Evolutionary conservation across 2,113 vertebrate genomes (phyloP).

Genomic region (Neotoma lepida): DNA sequence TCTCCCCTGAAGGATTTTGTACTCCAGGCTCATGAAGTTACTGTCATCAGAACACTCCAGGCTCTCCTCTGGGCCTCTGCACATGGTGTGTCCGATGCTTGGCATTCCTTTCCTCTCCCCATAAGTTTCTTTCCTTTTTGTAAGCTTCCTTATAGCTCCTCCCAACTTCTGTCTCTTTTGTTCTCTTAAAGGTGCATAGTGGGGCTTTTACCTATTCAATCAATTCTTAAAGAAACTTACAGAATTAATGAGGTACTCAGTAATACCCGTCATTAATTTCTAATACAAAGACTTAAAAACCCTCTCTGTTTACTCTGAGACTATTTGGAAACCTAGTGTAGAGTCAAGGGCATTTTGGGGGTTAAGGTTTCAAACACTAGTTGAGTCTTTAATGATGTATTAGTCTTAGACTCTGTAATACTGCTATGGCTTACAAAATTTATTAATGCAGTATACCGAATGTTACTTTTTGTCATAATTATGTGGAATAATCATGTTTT

Average conservation of each 20-base stretch:
- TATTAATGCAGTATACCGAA: constrained; percentile 24
- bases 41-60: background rate
- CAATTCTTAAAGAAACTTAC: constrained; percentile 25
- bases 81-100: background rate
- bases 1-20: background rate
- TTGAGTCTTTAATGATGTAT: constrained; percentile 8
- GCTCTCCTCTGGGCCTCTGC: background rate
- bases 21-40: background rate
- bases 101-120: constrained; percentile 1
- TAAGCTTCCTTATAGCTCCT: background rate
- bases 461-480: constrained; percentile 56
- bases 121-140: constrained; percentile 14
- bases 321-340: constrained; percentile 34
- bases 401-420: background rate
- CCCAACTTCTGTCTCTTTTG: background rate
- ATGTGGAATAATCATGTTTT: constrained; percentile 62
- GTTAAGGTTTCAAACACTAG: constrained; percentile 33
- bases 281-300: constrained; percentile 35
- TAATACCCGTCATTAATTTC: constrained; percentile 6
- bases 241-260: background rate
- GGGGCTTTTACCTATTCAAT: constrained; percentile 21
- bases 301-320: background rate
- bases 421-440: constrained; percentile 15
- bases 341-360: background rate
- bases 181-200: background rate